A percentile compares a stretch with the other conserved stretches of the same genome.
Conservation (phyloP, 23 tunicate genomes). For the Trididemnum clinides region DNA sequence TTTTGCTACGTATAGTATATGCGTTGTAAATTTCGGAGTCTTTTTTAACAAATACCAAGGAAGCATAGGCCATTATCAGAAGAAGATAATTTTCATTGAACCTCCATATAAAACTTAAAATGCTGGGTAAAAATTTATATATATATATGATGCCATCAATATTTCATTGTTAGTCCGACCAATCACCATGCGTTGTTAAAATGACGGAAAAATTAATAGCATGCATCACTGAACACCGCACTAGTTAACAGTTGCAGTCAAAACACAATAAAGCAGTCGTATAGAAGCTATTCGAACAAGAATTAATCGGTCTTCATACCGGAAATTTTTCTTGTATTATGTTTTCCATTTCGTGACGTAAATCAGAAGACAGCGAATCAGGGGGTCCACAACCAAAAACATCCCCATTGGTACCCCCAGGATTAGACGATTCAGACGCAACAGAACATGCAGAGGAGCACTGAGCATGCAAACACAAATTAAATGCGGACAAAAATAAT, state of each 20-base stretch:
- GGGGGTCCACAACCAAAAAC: slow-evolving; percentile 36
- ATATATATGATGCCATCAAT: too few species aligned
- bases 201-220: background rate
- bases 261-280: background rate
- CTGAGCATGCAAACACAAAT: too few species aligned
- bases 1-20: too few species aligned
- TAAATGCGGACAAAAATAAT: too few species aligned
- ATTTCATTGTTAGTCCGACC: too few species aligned
- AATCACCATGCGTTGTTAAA: too few species aligned
- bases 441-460: slow-evolving; percentile 71
- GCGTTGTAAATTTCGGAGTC: too few species aligned
- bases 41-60: too few species aligned
- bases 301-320: slow-evolving; percentile 41
- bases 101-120: too few species aligned
- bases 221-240: background rate
- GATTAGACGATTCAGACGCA: slow-evolving; percentile 23
- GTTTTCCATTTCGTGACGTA: slow-evolving; percentile 83
- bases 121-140: too few species aligned
- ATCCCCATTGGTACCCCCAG: slow-evolving; percentile 21
- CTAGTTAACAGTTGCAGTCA: background rate
- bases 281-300: background rate
- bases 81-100: too few species aligned
- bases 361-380: slow-evolving; percentile 63
- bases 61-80: too few species aligned
- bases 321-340: slow-evolving; percentile 73